Evolutionary conservation across 2,797 vertebrate species (phyloP), one percentile per base, ranked within the genome.

Genomic region (Rhinella marina): DNA sequence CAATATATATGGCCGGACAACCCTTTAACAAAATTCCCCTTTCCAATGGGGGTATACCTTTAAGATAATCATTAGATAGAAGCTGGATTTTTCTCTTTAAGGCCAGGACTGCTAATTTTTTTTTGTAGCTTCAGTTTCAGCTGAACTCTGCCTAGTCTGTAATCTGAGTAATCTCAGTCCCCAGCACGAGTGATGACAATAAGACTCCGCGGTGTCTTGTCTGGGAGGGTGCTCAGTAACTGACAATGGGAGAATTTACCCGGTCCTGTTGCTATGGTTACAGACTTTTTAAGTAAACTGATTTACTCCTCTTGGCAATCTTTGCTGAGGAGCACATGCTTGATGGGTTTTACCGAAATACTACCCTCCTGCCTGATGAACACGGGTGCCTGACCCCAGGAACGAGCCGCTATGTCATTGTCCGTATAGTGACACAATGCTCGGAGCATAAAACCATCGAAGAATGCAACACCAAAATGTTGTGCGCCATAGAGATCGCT

Each of bases 261-360:
- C 41, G n/a, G 7, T 27, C 21, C 54, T 73, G 79, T 68, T 61
- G 64, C 86, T 75, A 87, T 87, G 72, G 81, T 27, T 61, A 83
- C 80, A 83, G 50, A 59, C 81, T 66, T 87, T 64, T 87, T 64
- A 83, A 87, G 83, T 81, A 87, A 87, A 78, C 70, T 76, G 86
- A 87, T 87, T 82, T 64, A 75, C 48, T 59, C 27, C 70, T 56
- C 17, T 61, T 64, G 70, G 79, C 79, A 87, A 62, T 27, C 66
- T n/a, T n/a, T 41, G 27, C 70, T n/a, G 80, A 52, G 11, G 11
- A 82, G 70, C 76, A 56, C 50, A 52, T 52, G 64, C 50, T n/a
- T 27, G 23, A 73, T 87, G 23, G 25, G 50, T 75, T 25, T 11
- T 2, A 32, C 66, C 73, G 66, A 86, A 16, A 86, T 73, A 50